These are phyloP conservation scores for Lytechinus variegatus DNA, from an alignment of 35 echinoderm and acorn worm genomes.

Conservation along the genomic window DNA sequence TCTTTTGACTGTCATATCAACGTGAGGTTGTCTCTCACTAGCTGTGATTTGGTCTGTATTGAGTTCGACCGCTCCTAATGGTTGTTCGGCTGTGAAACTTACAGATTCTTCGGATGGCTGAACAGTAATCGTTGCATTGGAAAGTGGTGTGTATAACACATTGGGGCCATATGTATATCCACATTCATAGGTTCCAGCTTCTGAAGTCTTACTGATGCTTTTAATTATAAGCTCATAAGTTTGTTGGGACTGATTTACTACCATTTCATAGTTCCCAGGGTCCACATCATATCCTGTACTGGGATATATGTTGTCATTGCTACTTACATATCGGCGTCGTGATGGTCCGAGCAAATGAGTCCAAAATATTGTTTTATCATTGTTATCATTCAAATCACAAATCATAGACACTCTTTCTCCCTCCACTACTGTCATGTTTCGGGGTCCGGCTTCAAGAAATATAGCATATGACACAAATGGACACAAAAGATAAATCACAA, in stretches of 20 bases:
- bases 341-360: neutral
- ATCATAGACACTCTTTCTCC: neutral
- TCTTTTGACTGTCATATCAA: no score
- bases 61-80: no score
- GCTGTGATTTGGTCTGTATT: no score
- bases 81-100: neutral
- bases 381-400: constrained; percentile 9
- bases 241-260: neutral
- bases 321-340: neutral
- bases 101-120: neutral
- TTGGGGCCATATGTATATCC: neutral
- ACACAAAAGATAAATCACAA: neutral
- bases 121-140: neutral
- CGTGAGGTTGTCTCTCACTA: no score
- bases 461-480: neutral
- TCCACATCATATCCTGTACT: neutral
- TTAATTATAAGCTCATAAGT: neutral
- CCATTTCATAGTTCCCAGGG: neutral
- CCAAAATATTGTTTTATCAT: neutral
- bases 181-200: neutral
- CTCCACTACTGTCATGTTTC: neutral
- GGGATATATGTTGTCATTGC: neutral
- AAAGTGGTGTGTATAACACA: neutral
- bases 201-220: neutral
- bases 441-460: neutral